phyloP scores from a whole-genome alignment of 2,888 invertebrate species.

The Lasioglossum leucozonium region DNA sequence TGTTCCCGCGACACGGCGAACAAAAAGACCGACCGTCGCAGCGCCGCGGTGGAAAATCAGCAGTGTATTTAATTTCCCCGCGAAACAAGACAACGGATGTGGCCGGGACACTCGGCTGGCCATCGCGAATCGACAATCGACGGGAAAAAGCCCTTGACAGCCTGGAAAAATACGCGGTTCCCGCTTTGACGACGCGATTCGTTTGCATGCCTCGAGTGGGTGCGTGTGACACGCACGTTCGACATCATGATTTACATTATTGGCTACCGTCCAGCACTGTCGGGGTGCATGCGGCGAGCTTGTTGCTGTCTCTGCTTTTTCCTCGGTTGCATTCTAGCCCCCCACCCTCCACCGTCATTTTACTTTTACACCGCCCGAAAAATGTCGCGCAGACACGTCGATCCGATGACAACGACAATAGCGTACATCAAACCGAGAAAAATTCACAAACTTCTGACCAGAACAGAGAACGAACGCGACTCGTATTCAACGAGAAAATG shows the following conservation, averaged over 20 bases:
- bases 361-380: conserved; percentile 14
- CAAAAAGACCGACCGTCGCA: not conserved
- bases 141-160: conserved; percentile 43
- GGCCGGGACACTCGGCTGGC: conserved; percentile 50
- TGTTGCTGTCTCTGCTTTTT: conserved; percentile 4
- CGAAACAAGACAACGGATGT: conserved; percentile 49
- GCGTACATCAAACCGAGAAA: not conserved
- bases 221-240: conserved; percentile 59
- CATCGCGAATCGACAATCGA: conserved; percentile 31
- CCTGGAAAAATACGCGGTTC: conserved; percentile 51
- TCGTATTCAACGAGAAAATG: not conserved
- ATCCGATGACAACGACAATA: not conserved
- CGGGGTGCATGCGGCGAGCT: not conserved
- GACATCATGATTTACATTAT: conserved; percentile 66
- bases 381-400: not conserved
- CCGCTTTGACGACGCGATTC: conserved; percentile 42
- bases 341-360: conserved; percentile 20
- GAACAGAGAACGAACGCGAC: not conserved
- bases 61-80: conserved; percentile 52
- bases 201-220: conserved; percentile 51
- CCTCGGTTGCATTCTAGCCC: conserved; percentile 12
- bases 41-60: conserved; percentile 26
- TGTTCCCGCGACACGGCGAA: conserved; percentile 8
- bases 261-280: conserved; percentile 56
- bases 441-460: not conserved